Conservation (phyloP, 2,888 invertebrate species). For the Athalia cordata region DNA sequence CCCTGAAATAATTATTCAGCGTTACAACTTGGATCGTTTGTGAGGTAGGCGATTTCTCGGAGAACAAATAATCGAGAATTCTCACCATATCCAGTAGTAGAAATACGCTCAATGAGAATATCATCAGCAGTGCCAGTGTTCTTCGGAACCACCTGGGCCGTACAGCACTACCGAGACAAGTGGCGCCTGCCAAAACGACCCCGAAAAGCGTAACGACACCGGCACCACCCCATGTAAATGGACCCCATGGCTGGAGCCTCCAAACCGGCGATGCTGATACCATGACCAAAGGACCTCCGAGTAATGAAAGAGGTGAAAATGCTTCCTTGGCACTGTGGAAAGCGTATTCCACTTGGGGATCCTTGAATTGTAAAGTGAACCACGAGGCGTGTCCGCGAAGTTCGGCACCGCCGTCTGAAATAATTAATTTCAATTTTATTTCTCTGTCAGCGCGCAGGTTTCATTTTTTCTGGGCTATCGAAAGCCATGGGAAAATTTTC, state of each 20-base stretch:
- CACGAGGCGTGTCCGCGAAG: slow-evolving; percentile 81
- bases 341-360: slow-evolving; percentile 80
- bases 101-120: slow-evolving; percentile 66
- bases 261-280: slow-evolving; percentile 72
- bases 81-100: slow-evolving; percentile 69
- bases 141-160: slow-evolving; percentile 70
- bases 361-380: slow-evolving; percentile 80
- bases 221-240: slow-evolving; percentile 70
- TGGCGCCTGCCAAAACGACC: slow-evolving; percentile 68
- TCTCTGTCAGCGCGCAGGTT: neutral
- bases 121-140: slow-evolving; percentile 69
- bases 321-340: slow-evolving; percentile 81
- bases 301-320: slow-evolving; percentile 79
- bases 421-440: neutral
- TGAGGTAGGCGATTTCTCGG: neutral
- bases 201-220: slow-evolving; percentile 68
- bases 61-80: too few relatives aligned
- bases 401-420: slow-evolving; percentile 74
- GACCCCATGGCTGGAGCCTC: slow-evolving; percentile 70
- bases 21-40: neutral
- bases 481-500: neutral
- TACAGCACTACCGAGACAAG: slow-evolving; percentile 69
- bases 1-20: slow-evolving; percentile 56
- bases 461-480: too few relatives aligned
- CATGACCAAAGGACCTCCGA: slow-evolving; percentile 80